Evolutionary conservation across 2,113 vertebrate genomes (phyloP), one percentile per base, ranked within the genome.

Genomic region (Talpa occidentalis): DNA sequence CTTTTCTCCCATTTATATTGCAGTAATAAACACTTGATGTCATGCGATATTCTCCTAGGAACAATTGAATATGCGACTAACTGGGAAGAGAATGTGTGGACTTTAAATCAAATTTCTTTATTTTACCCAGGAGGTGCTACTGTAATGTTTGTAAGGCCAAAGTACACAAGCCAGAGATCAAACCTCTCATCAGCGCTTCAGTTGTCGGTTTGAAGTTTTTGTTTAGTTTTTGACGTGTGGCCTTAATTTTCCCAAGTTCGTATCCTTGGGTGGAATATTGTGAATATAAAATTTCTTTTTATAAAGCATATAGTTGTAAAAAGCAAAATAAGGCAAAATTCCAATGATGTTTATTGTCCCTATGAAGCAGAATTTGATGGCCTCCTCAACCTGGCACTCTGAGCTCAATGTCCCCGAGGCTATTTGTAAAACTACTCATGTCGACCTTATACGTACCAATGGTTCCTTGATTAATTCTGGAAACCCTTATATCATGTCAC

Each of bases 61-160:
- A 54, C 89, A 89, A 93, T 52, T 94, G 70, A 88, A 14, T 60
- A 52, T 54, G 70, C 30, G 10, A 76, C 89, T 95, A 94, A 91
- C 73, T 52, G 94, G 92, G 79, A 96, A 62, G 92, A 95, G 52
- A 91, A 90, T 73, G 79, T 79, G 89, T 76, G 80, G 44, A 87
- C 90, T 94, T 86, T 97, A 96, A 96, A 96, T 97, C 95, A 96
- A 79, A n/a, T 56, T 87, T 84, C 88, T 94, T 97, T 96, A 97
- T 96, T 97, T 90, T 77, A 95, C 93, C 94, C 96, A 93, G 30
- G 96, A 96, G 94, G 91, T 87, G 90, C 94, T 96, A 94, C 95
- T 95, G 87, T 87, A 94, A 91, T 90, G 79, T 94, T 76, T 89
- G 35, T 40, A 56, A 95, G 66, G 94, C 94, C 95, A 96, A 94